Percentiles rank a stretch among this genome's conserved stretches.
Evolutionary conservation across 2,113 vertebrate genomes (phyloP).

Genomic region (Procavia capensis): DNA sequence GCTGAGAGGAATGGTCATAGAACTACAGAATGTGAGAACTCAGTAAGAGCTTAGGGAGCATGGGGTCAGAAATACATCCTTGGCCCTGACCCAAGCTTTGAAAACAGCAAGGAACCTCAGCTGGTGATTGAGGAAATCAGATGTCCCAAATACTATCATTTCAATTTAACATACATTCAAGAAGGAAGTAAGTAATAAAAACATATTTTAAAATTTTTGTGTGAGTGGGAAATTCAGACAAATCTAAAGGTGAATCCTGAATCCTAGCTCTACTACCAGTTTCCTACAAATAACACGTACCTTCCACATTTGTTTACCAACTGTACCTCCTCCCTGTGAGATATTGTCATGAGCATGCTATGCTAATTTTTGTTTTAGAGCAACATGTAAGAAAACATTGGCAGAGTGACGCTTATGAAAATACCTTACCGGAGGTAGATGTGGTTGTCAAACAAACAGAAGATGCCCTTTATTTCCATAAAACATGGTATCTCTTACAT

Average conservation of each 20-base stretch:
- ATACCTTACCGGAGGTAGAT: no score
- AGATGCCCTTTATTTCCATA: no score
- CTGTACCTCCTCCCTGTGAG: no score
- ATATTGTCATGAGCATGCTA: no score
- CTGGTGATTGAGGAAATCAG: not conserved
- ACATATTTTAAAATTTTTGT: not conserved
- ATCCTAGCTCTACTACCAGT: not conserved
- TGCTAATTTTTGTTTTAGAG: no score
- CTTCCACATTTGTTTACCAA: no score
- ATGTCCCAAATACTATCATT: not conserved
- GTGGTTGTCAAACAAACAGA: no score
- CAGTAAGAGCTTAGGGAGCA: conserved; percentile 56
- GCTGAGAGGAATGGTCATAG: conserved; percentile 30
- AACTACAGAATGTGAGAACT: conserved; percentile 34
- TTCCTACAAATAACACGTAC: no score
- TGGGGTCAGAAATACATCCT: not conserved
- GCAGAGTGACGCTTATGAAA: no score
- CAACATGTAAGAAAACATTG: no score
- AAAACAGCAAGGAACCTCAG: not conserved
- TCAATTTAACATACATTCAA: not conserved
- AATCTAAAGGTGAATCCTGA: not conserved
- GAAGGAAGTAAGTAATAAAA: not conserved
- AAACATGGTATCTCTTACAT: not conserved
- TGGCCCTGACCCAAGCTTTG: not conserved
- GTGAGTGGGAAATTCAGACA: not conserved